These are phyloP conservation scores for Wasmannia auropunctata DNA, from an alignment of 1,140 invertebrate species.

Conservation along the genomic window DNA sequence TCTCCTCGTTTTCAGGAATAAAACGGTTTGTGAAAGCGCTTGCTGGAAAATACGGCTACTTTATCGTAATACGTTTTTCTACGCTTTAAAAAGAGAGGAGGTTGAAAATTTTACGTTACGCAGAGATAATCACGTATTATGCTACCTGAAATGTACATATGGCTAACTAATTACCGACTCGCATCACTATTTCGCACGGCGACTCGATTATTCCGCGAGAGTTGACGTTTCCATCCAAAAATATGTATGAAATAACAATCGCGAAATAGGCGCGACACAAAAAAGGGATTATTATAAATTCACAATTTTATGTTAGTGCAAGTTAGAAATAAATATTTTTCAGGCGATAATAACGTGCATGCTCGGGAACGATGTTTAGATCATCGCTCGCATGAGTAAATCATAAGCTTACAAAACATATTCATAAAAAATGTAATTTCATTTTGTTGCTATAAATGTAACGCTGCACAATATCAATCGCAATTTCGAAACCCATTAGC, in stretches of 20 bases:
- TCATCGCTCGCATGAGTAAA: neutral
- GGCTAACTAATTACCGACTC: neutral
- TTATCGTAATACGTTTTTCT: slow-evolving; percentile 4
- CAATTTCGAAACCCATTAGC: slow-evolving; percentile 24
- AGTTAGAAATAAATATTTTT: slow-evolving; percentile 10
- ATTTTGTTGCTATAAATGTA: neutral
- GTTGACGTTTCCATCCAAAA: neutral
- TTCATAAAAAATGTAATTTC: slow-evolving; percentile 23
- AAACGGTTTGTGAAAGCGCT: neutral
- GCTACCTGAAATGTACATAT: neutral
- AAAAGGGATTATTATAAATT: slow-evolving; percentile 24
- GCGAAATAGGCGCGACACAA: neutral
- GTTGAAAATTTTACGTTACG: neutral
- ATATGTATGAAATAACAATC: neutral
- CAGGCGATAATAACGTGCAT: slow-evolving; percentile 3
- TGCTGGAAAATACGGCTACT: neutral
- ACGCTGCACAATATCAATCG: neutral
- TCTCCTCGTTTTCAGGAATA: slow-evolving; percentile 12
- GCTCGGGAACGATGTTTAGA: no score
- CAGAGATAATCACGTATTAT: slow-evolving; percentile 13
- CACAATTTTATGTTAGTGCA: neutral
- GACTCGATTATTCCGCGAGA: neutral
- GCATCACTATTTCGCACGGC: neutral
- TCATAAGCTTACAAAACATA: no score
- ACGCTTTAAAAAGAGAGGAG: neutral